These are phyloP conservation scores for Parazoanthus darwini DNA, from an alignment of 92 coral and sea anemone species.

Conservation along the genomic window DNA sequence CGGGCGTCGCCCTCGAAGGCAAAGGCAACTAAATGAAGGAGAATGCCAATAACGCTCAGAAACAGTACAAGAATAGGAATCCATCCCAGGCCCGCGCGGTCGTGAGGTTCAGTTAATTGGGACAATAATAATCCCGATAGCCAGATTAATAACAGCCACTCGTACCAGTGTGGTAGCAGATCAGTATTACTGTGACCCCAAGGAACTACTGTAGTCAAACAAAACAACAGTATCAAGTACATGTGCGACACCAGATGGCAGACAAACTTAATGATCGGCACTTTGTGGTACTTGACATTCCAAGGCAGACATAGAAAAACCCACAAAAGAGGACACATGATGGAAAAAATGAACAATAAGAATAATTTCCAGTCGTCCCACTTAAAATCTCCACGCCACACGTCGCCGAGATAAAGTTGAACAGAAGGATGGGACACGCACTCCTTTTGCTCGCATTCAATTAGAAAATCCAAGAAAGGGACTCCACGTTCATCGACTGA, in stretches of 20 bases:
- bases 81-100: conserved; percentile 97
- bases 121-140: conserved; percentile 88
- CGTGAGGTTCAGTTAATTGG: conserved; percentile 96
- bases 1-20: conserved; percentile 70
- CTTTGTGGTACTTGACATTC: conserved; percentile 90
- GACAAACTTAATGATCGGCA: conserved; percentile 95
- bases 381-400: conserved; percentile 96
- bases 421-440: conserved; percentile 98
- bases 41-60: conserved; percentile 76
- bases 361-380: conserved; percentile 97
- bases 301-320: conserved; percentile 91
- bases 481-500: conserved; percentile 92
- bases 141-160: conserved; percentile 89
- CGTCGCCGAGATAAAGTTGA: conserved; percentile 93
- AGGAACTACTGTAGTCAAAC: conserved; percentile 86
- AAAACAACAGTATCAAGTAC: conserved; percentile 81
- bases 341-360: conserved; percentile 77
- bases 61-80: conserved; percentile 87
- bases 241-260: conserved; percentile 97
- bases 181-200: conserved; percentile 72
- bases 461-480: conserved; percentile 89
- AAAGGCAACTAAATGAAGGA: conserved; percentile 81
- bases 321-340: conserved; percentile 94
- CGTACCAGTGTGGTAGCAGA: conserved; percentile 90
- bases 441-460: conserved; percentile 93